Evolutionary conservation across 2,888 invertebrate genomes (phyloP).

Genomic region (Polylopha cassiicola): DNA sequence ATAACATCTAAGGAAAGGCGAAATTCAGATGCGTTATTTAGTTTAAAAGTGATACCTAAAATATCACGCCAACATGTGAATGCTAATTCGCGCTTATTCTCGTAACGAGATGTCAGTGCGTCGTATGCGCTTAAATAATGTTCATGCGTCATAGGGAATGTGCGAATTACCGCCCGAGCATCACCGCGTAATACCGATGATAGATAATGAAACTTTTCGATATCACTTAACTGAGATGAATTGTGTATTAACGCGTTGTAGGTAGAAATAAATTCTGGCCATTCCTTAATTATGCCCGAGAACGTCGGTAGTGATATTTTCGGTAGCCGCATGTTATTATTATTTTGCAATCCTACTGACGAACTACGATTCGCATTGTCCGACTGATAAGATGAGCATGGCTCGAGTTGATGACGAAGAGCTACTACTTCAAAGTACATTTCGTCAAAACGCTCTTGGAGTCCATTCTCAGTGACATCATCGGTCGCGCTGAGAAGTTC

Average conservation of each 20-base stretch:
- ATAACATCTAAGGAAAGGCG: conserved; percentile 8
- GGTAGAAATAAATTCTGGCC: conserved; percentile 14
- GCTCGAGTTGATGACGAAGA: not conserved
- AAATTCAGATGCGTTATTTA: conserved; percentile 11
- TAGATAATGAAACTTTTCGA: conserved; percentile 18
- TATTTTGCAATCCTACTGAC: not conserved
- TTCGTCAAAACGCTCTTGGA: conserved; percentile 8
- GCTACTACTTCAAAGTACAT: conserved; percentile 10
- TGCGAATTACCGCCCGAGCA: conserved; percentile 9
- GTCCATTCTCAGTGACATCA: not conserved
- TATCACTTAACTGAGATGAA: conserved; percentile 5
- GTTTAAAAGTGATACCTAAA: conserved; percentile 17
- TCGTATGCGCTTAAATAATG: conserved; percentile 9
- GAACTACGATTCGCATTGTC: not conserved
- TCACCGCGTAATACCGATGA: conserved; percentile 9
- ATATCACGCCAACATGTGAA: conserved; percentile 21
- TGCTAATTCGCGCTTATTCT: conserved; percentile 17
- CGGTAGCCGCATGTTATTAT: conserved; percentile 3
- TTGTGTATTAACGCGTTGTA: conserved; percentile 16
- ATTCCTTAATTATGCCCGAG: conserved; percentile 13
- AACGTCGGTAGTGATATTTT: conserved; percentile 17
- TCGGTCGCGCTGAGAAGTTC: conserved; percentile 1
- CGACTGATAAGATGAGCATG: not conserved
- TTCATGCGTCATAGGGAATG: conserved; percentile 8
- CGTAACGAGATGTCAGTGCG: conserved; percentile 1